phyloP scores from a whole-genome alignment of 2,113 vertebrate species.

The Hylia prasina region DNA sequence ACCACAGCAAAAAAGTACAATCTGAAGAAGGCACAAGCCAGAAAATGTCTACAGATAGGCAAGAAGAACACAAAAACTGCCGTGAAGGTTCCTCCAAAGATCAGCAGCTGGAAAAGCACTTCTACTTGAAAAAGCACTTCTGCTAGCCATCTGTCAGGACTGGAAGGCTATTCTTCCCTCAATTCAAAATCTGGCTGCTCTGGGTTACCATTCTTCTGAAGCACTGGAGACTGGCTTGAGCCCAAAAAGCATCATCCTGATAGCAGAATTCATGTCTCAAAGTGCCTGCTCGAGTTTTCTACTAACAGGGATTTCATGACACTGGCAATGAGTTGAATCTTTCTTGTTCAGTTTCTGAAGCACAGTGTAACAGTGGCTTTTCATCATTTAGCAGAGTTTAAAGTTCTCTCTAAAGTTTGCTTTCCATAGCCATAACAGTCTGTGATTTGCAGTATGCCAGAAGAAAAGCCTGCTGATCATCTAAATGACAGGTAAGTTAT shows the following conservation, averaged over 20 bases:
- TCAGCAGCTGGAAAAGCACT: not conserved
- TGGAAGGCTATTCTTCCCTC: not conserved
- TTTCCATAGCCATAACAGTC: not conserved
- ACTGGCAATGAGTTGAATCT: not conserved
- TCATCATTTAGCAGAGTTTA: not conserved
- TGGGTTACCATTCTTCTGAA: not conserved
- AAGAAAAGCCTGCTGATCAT: not conserved
- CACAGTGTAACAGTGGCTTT: rapidly evolving
- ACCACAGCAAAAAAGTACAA: not conserved
- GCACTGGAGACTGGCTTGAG: not conserved
- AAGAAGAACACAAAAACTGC: not conserved
- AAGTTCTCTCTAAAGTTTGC: not conserved
- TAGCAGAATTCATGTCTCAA: not conserved
- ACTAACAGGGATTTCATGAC: not conserved
- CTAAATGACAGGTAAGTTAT: not conserved
- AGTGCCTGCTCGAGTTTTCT: not conserved
- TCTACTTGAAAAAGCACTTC: not conserved
- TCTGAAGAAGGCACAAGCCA: not conserved
- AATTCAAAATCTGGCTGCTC: not conserved
- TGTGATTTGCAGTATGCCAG: not conserved
- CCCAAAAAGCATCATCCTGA: not conserved
- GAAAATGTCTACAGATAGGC: not conserved
- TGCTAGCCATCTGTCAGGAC: not conserved
- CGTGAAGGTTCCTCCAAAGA: not conserved
- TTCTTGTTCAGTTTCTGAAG: not conserved